Evolutionary conservation across 2,888 invertebrate species (phyloP).

Genomic region (Colletes collaris): DNA sequence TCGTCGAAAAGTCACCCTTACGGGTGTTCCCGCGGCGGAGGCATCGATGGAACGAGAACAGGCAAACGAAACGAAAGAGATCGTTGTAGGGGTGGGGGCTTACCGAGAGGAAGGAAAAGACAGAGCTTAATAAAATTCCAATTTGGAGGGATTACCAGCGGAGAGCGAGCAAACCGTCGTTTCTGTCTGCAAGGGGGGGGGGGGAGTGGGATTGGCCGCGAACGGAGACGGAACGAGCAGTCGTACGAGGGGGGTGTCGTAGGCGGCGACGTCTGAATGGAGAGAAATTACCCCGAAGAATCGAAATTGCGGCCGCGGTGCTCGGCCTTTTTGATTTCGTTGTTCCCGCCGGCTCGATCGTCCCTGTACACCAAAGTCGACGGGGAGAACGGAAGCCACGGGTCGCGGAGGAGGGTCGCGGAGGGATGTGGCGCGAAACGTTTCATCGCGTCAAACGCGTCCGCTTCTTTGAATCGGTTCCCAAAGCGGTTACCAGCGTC

Average conservation of each 20-base stretch:
- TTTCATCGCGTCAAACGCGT: constrained; percentile 56
- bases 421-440: constrained; percentile 43
- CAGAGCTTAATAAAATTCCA: constrained; percentile 66
- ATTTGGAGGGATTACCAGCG: constrained; percentile 44
- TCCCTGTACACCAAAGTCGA: constrained; percentile 30
- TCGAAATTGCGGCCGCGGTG: constrained; percentile 57
- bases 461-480: constrained; percentile 62
- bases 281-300: constrained; percentile 67
- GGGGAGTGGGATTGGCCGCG: background rate
- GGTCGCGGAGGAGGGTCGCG: background rate
- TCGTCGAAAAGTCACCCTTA: background rate
- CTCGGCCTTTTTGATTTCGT: constrained; percentile 61
- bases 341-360: constrained; percentile 39
- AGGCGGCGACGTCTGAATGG: constrained; percentile 55
- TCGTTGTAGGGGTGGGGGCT: background rate
- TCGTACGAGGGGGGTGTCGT: constrained; percentile 10
- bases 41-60: background rate
- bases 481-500: constrained; percentile 52
- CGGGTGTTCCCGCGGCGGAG: background rate
- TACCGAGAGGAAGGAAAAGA: constrained; percentile 17
- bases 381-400: constrained; percentile 5
- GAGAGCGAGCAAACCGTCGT: constrained; percentile 6
- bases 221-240: constrained; percentile 23
- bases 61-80: constrained; percentile 7
- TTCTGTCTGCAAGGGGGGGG: constrained; percentile 7